These are phyloP conservation scores for Pseudomugil gertrudae DNA, from an alignment of 2,797 vertebrate species.

Conservation along the genomic window DNA sequence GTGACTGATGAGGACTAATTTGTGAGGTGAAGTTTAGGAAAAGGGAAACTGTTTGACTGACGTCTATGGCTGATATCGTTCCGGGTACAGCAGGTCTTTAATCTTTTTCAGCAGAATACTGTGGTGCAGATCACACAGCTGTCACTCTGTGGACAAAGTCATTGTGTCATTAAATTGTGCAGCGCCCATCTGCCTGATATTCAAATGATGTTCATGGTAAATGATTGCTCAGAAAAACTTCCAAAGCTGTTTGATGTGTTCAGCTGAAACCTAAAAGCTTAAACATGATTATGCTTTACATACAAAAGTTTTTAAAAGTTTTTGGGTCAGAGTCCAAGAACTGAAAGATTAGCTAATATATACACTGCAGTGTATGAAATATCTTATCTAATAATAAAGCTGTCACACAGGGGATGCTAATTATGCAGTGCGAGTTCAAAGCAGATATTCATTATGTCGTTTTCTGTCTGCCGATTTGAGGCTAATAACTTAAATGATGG, in stretches of 20 bases:
- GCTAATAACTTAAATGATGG: background rate
- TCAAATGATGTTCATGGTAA: slow-evolving; percentile 45
- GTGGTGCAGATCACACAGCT: slow-evolving; percentile 45
- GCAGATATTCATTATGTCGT: background rate
- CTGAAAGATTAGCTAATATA: slow-evolving; percentile 42
- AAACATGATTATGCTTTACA: slow-evolving; percentile 21
- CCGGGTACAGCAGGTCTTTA: slow-evolving; percentile 41
- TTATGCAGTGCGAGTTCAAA: slow-evolving; percentile 16
- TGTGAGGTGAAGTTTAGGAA: slow-evolving; percentile 28
- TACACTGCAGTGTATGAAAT: slow-evolving; percentile 29
- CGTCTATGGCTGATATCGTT: slow-evolving; percentile 30
- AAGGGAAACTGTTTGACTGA: slow-evolving; percentile 10
- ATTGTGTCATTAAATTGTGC: slow-evolving; percentile 17
- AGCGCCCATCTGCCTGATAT: slow-evolving; percentile 52
- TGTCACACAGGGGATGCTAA: slow-evolving; percentile 34
- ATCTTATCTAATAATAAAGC: slow-evolving; percentile 54
- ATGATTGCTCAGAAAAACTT: slow-evolving; percentile 29
- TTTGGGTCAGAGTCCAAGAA: slow-evolving; percentile 37
- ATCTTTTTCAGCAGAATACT: slow-evolving; percentile 43
- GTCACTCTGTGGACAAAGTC: slow-evolving; percentile 44
- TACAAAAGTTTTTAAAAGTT: slow-evolving; percentile 34
- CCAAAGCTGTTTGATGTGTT: slow-evolving; percentile 24
- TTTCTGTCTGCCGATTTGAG: background rate
- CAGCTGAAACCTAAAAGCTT: slow-evolving; percentile 46
- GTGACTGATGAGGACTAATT: slow-evolving; percentile 32